phyloP scores from a whole-genome alignment of 2,888 invertebrate species.

The Brachyptera putata region DNA sequence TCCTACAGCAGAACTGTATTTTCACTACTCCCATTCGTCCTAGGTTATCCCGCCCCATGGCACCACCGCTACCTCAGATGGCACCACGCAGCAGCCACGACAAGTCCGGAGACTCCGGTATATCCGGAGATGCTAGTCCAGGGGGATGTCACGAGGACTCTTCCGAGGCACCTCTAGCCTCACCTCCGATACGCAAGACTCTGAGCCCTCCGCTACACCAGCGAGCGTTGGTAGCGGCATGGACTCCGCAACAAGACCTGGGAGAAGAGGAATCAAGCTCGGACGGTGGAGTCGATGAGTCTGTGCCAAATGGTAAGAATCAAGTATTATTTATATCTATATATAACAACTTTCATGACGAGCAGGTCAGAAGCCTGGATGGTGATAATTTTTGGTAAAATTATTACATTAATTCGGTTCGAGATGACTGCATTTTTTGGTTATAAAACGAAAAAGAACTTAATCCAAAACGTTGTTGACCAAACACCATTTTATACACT shows the following conservation, averaged over 20 bases:
- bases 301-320: neutral
- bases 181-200: conserved; percentile 37
- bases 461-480: too few species aligned
- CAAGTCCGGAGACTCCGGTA: conserved; percentile 79
- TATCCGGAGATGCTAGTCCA: conserved; percentile 71
- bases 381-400: too few species aligned
- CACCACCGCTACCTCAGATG: conserved; percentile 20
- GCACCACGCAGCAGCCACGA: conserved; percentile 48
- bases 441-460: too few species aligned
- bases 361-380: too few species aligned
- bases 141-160: conserved; percentile 44
- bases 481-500: too few species aligned
- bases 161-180: conserved; percentile 35
- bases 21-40: neutral
- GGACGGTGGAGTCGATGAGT: conserved; percentile 43
- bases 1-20: too few species aligned
- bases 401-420: too few species aligned
- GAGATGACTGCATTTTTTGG: too few species aligned
- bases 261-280: conserved; percentile 49
- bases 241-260: conserved; percentile 87
- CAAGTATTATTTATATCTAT: too few species aligned
- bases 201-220: conserved; percentile 30
- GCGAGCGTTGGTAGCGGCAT: conserved; percentile 45
- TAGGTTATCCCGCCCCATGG: conserved; percentile 24
- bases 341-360: too few species aligned